phyloP scores from a whole-genome alignment of 2,797 vertebrate species.

The Gila robusta region DNA sequence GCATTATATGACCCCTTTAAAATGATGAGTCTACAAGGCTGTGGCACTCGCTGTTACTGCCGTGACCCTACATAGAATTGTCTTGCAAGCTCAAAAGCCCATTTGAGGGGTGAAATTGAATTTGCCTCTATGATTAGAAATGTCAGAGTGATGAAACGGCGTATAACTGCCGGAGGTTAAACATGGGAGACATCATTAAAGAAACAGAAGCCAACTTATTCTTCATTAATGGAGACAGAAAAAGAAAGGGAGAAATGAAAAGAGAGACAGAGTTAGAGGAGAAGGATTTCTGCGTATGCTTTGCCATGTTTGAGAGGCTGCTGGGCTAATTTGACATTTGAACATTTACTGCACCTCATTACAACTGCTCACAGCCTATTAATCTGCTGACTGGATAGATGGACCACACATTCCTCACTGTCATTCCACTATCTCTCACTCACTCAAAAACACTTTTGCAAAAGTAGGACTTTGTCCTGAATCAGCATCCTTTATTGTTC shows the following conservation, averaged over 20 bases:
- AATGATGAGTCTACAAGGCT: not conserved
- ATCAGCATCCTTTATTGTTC: slow-evolving; percentile 2
- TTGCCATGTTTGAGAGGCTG: not conserved
- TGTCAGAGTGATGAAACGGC: slow-evolving; percentile 42
- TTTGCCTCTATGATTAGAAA: slow-evolving; percentile 49
- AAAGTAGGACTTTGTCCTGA: not conserved
- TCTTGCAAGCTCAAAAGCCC: slow-evolving; percentile 21
- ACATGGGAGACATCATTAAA: slow-evolving; percentile 39
- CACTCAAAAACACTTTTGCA: not conserved
- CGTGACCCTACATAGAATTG: slow-evolving; percentile 4
- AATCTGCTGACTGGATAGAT: slow-evolving; percentile 23
- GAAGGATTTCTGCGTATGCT: slow-evolving; percentile 9
- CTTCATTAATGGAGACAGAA: slow-evolving; percentile 36
- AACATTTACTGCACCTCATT: slow-evolving; percentile 41
- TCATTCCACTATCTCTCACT: not conserved
- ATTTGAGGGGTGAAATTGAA: slow-evolving; percentile 41
- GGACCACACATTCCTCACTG: slow-evolving; percentile 18
- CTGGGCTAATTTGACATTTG: slow-evolving; percentile 34
- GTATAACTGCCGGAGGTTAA: slow-evolving; percentile 39
- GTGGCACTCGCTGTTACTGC: not conserved
- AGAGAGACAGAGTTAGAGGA: not conserved
- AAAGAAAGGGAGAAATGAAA: slow-evolving; percentile 4
- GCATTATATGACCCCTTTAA: too few relatives aligned
- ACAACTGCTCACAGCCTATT: slow-evolving; percentile 30
- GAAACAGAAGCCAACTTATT: slow-evolving; percentile 22